These are phyloP conservation scores for Lacerta bilineata DNA, from an alignment of 2,797 vertebrate genomes.

Conservation along the genomic window DNA sequence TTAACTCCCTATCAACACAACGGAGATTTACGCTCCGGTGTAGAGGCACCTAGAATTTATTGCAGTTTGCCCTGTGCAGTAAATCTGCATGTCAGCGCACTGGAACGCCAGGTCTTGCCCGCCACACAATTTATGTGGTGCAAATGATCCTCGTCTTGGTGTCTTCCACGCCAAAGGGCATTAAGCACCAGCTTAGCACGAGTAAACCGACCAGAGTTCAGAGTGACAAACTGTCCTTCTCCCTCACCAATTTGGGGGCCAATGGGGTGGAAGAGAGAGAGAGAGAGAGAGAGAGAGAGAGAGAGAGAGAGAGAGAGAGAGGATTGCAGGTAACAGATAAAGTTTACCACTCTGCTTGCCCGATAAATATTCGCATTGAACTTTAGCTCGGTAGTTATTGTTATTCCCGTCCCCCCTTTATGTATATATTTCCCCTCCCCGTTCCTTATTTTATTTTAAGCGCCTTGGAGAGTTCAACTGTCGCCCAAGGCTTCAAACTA, in stretches of 20 bases:
- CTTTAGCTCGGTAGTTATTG: constrained; percentile 70
- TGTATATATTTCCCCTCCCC: constrained; percentile 36
- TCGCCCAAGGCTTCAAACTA: constrained; percentile 85
- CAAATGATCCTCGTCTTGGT: rapidly evolving
- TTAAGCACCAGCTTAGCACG: not conserved
- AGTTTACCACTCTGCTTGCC: constrained; percentile 52
- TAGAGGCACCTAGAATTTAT: constrained; percentile 21
- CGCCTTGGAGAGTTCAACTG: constrained; percentile 84
- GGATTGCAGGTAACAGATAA: constrained; percentile 45
- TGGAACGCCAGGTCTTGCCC: not conserved
- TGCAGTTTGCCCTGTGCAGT: rapidly evolving
- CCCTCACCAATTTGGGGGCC: not conserved
- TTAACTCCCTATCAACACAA: constrained; percentile 4
- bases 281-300: no score
- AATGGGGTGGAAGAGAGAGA: not conserved
- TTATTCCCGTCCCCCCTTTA: constrained; percentile 61
- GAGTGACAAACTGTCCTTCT: rapidly evolving
- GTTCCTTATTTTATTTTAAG: constrained; percentile 78
- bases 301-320: not conserved
- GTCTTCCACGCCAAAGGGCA: not conserved
- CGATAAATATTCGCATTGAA: constrained; percentile 69
- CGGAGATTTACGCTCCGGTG: constrained; percentile 1
- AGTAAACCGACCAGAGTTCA: not conserved
- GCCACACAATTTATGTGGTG: not conserved
- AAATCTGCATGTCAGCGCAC: rapidly evolving